phyloP scores from a whole-genome alignment of 2,113 vertebrate genomes.

The Lepidothrix coronata region DNA sequence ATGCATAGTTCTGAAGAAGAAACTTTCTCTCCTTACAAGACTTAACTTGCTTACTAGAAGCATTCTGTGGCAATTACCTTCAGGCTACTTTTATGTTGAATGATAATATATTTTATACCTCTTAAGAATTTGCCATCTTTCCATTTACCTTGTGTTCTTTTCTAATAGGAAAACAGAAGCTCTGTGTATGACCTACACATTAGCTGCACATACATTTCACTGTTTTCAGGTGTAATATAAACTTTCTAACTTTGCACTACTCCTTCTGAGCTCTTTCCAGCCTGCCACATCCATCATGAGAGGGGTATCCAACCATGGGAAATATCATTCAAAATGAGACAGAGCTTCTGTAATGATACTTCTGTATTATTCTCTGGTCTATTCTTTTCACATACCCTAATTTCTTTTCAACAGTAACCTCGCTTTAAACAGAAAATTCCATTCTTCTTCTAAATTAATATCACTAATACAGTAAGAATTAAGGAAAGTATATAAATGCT shows the following conservation, averaged over 20 bases:
- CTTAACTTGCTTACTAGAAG: neutral
- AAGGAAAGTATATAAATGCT: neutral
- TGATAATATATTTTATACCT: neutral
- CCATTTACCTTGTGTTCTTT: neutral
- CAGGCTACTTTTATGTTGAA: neutral
- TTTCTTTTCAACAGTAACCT: conserved; percentile 22
- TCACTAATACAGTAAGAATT: neutral
- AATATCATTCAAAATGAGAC: neutral
- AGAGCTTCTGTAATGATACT: neutral
- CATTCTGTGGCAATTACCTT: neutral
- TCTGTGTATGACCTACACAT: neutral
- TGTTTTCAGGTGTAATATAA: neutral
- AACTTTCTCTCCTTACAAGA: neutral
- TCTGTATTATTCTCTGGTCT: neutral
- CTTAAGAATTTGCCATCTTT: neutral
- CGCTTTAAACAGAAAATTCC: neutral
- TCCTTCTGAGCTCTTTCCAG: neutral
- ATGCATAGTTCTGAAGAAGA: neutral
- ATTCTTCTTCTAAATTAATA: conserved; percentile 38
- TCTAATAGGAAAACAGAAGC: neutral
- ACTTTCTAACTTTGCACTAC: neutral
- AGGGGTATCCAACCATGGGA: neutral
- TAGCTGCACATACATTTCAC: neutral
- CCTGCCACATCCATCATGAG: neutral
- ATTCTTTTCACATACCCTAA: neutral